Evolutionary conservation across 2,113 vertebrate species (phyloP), one percentile per base, ranked within the genome.

Genomic region (Coptodon bakossiorum): DNA sequence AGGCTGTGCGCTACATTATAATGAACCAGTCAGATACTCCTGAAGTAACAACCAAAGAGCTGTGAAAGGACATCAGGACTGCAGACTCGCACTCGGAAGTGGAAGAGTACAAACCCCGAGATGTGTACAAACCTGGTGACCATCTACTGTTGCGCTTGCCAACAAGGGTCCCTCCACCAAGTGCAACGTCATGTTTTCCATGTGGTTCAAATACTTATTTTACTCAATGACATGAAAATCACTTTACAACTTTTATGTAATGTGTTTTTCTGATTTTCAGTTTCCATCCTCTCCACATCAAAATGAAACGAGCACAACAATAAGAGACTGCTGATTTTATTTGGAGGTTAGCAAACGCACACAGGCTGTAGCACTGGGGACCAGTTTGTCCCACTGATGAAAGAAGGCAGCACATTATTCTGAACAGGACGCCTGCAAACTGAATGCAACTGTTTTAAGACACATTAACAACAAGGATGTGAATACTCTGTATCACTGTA

Each of bases 1-100:
- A 66, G 31, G 17, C 31, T 36, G 31, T 7, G 31, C 0, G 4
- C 19, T 13, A 38, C 34, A 68, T 0, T n/a, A n/a, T 3, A 36
- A 66, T 66, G 10, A 66, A 7, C 10, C 3, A 66, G 16, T 66
- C 61, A 68, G 34, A 68, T 8, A 68, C 19, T 68, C 34, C 19
- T 66, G 61, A 13, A 12, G 17, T 63, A 36, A 63, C 59, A 63
- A 63, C 31, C 17, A 36, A 0, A 63, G 59, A 63, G 59, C 59
- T 0, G 59, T 5, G 17, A 11, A 17, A 36, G 59, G 59, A 63
- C 59, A 36, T 63, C 9, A 36, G 59, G 31, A 16, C 59, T 63
- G 31, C 31, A 63, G 31, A 63, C 31, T 61, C 16, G 1, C 56
- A 59, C 5, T 53, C 50, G 2, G 50, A 8, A 53, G 2, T n/a